Conservation (phyloP, 2,888 invertebrate genomes). For the Galerucella calmariensis region DNA sequence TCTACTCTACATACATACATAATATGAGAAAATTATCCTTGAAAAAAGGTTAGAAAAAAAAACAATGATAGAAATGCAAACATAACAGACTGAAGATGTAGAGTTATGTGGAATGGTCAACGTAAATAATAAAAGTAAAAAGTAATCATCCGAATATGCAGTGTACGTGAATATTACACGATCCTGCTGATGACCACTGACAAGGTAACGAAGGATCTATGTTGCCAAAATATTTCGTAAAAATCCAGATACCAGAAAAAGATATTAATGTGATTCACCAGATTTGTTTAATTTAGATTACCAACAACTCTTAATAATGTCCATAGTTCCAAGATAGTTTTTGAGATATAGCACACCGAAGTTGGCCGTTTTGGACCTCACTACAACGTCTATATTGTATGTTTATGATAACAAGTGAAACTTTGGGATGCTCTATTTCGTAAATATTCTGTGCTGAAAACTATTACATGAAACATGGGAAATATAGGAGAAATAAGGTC, state of each 20-base stretch:
- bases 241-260: neutral
- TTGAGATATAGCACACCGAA: no score
- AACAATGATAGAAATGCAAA: neutral
- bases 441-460: neutral
- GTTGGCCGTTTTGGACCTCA: no score
- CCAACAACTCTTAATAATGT: no score
- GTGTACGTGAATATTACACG: conserved; percentile 21
- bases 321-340: no score
- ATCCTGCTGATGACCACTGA: conserved; percentile 23
- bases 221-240: conserved; percentile 14
- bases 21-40: no score
- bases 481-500: neutral
- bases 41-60: neutral
- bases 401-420: no score
- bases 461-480: neutral
- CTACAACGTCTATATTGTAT: no score
- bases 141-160: conserved; percentile 33
- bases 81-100: neutral
- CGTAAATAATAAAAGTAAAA: conserved; percentile 18
- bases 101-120: conserved; percentile 7
- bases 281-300: no score
- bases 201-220: conserved; percentile 10
- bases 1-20: no score
- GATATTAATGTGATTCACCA: neutral
- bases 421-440: no score